These are phyloP conservation scores for Butastur rufipennis DNA, from an alignment of 2,113 vertebrate genomes.

Conservation along the genomic window DNA sequence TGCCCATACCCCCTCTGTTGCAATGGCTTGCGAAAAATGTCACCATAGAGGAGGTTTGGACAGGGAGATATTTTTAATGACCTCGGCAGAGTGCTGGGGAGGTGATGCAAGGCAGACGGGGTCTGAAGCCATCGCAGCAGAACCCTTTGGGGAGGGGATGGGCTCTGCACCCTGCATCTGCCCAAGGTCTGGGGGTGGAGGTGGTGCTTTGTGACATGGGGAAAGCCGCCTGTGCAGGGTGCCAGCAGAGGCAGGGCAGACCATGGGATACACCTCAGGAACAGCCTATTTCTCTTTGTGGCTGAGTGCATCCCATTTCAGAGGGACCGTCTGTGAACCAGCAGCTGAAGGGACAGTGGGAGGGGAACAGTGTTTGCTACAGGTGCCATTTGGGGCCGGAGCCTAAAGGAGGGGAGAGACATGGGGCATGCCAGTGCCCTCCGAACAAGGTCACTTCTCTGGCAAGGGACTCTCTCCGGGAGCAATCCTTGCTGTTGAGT, in stretches of 20 bases:
- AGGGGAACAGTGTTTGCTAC: neutral
- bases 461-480: neutral
- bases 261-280: neutral
- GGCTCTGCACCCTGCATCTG: neutral
- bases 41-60: neutral
- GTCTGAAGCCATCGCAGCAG: neutral
- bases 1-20: neutral
- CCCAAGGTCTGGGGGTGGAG: neutral
- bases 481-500: neutral
- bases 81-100: neutral
- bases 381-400: accelerated
- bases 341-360: neutral
- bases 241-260: neutral
- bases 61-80: neutral
- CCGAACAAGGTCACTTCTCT: neutral
- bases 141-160: neutral
- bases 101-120: accelerated
- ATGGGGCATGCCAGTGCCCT: neutral
- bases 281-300: neutral
- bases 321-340: neutral
- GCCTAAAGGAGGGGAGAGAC: neutral
- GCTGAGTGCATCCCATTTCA: neutral
- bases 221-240: neutral
- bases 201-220: neutral
- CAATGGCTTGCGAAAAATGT: neutral